Evolutionary conservation across 1,140 invertebrate species (phyloP).

Genomic region (Drosophila takahashii): DNA sequence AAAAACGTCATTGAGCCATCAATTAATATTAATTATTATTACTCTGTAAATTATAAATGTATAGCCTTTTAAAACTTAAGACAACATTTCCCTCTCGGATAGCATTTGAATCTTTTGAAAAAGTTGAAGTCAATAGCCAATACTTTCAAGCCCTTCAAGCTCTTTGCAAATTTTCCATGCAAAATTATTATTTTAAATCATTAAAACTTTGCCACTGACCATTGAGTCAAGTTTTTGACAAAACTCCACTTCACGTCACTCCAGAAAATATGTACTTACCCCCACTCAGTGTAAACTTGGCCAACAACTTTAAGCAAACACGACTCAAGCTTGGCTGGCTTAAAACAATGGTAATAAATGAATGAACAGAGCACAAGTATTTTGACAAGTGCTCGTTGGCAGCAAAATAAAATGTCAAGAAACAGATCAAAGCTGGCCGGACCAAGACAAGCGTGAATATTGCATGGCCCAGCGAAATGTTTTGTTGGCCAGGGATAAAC

Average conservation of each 20-base stretch:
- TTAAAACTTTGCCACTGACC: conserved; percentile 10
- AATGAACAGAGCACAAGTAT: conserved; percentile 63
- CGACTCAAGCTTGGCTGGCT: conserved; percentile 39
- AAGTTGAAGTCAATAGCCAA: not conserved
- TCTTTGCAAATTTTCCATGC: conserved; percentile 1
- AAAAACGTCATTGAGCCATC: too few relatives aligned
- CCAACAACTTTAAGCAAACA: conserved; percentile 61
- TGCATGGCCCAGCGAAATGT: conserved; percentile 67
- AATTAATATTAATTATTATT: too few relatives aligned
- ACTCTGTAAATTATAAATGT: not conserved
- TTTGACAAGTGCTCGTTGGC: conserved; percentile 69
- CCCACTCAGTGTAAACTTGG: conserved; percentile 15
- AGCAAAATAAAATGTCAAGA: conserved; percentile 68
- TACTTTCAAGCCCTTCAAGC: not conserved
- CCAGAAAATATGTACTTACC: not conserved
- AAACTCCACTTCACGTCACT: conserved; percentile 13
- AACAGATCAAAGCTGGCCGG: conserved; percentile 67
- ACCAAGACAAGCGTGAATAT: conserved; percentile 79
- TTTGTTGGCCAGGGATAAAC: conserved; percentile 59
- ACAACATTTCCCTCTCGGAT: too few relatives aligned
- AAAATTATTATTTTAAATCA: conserved; percentile 12
- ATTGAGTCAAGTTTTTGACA: not conserved
- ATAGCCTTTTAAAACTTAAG: not conserved
- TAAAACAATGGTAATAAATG: conserved; percentile 64
- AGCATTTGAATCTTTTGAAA: not conserved